Percentiles rank a stretch among this genome's conserved stretches.
Conservation (phyloP, 2,888 invertebrate genomes). For the Axea sp. region DNA sequence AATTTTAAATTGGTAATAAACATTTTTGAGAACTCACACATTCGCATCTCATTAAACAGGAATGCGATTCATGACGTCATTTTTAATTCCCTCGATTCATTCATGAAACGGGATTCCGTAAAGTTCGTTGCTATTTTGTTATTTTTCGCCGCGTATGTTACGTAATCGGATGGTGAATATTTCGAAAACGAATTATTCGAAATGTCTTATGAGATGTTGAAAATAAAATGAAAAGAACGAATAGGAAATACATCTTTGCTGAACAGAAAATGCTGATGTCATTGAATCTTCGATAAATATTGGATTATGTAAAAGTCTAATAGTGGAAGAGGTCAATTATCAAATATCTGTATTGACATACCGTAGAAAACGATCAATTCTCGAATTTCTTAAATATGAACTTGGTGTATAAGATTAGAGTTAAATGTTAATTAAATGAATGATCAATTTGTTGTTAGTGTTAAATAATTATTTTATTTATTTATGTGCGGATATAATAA, state of each 20-base stretch:
- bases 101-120: constrained; percentile 34
- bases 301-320: constrained; percentile 31
- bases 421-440: no score
- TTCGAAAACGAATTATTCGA: constrained; percentile 14
- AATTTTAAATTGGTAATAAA: constrained; percentile 8
- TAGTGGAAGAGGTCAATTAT: constrained; percentile 3
- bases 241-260: constrained; percentile 11
- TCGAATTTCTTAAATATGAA: background rate
- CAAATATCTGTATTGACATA: constrained; percentile 22
- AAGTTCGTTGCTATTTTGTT: constrained; percentile 44
- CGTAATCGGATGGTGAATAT: constrained; percentile 21
- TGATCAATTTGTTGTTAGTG: no score
- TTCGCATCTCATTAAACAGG: constrained; percentile 22
- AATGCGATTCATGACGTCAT: constrained; percentile 33
- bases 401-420: no score
- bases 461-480: no score
- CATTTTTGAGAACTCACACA: constrained; percentile 1
- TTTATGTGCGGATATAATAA: no score
- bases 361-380: constrained; percentile 12
- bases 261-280: constrained; percentile 40
- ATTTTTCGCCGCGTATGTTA: constrained; percentile 11
- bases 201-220: background rate
- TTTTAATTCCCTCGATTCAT: constrained; percentile 24
- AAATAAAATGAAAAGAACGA: constrained; percentile 4
- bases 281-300: constrained; percentile 41